phyloP scores from a whole-genome alignment of 2,797 vertebrate species.

The Dicrostonyx torquatus region DNA sequence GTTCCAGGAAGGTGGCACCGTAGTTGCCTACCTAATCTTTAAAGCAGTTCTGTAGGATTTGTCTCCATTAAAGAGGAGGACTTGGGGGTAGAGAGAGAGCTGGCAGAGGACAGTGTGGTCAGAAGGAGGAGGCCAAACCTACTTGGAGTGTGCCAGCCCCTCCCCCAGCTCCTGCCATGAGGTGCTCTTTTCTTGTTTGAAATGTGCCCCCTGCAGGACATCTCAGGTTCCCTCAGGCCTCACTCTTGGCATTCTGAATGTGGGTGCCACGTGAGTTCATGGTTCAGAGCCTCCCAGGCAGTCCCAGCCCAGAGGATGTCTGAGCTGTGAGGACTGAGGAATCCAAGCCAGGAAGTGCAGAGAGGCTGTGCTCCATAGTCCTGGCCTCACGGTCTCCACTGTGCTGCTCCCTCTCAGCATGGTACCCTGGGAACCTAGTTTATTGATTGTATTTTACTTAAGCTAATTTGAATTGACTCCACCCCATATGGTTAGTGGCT shows the following conservation, averaged over 20 bases:
- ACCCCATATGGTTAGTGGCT: background rate
- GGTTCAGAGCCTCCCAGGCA: background rate
- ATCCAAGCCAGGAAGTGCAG: background rate
- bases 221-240: background rate
- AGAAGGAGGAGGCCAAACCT: background rate
- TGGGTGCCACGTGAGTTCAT: fast-evolving
- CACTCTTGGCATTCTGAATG: background rate
- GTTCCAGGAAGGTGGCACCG: background rate
- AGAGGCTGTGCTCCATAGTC: background rate
- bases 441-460: background rate
- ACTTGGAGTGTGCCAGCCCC: background rate
- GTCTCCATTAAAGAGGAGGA: background rate
- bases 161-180: fast-evolving
- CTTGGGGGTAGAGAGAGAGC: background rate
- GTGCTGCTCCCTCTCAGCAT: background rate
- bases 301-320: background rate
- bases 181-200: fast-evolving
- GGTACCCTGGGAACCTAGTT: background rate
- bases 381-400: fast-evolving
- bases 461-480: background rate
- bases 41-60: background rate
- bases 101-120: fast-evolving
- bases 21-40: background rate
- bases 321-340: background rate
- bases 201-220: fast-evolving